These are phyloP conservation scores for Strigamia maritima DNA, from an alignment of 2,888 invertebrate species.

Conservation along the genomic window DNA sequence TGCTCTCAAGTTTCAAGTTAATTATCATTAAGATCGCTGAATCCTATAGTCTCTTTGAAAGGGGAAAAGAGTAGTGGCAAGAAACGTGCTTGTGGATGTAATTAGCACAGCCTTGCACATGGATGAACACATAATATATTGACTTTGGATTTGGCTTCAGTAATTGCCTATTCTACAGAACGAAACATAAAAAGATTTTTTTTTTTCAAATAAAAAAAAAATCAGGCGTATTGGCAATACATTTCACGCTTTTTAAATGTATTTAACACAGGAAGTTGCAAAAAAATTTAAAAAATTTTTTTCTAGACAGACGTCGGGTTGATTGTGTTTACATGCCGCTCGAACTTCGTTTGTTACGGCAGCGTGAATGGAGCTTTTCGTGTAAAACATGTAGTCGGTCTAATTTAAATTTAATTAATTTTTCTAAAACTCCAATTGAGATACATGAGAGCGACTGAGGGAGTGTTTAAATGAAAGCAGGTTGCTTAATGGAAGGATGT, in stretches of 20 bases:
- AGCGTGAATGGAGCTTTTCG: no score
- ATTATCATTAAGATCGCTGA: conserved; percentile 15
- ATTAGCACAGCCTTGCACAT: conserved; percentile 15
- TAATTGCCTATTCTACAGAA: background rate
- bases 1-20: conserved; percentile 10
- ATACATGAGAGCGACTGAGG: background rate
- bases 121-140: conserved; percentile 15
- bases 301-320: no score
- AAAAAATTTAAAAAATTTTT: no score
- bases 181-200: background rate
- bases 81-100: conserved; percentile 15
- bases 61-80: conserved; percentile 5
- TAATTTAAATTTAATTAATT: background rate
- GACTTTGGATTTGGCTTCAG: conserved; percentile 15
- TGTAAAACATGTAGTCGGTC: no score
- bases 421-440: background rate
- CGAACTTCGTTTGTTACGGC: no score
- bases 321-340: no score
- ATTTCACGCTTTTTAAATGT: no score
- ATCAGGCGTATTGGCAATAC: no score
- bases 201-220: background rate
- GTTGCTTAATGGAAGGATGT: background rate
- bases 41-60: conserved; percentile 15
- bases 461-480: background rate
- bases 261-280: no score